Base-by-base conservation (phyloP, 2,113 vertebrate genomes). In the Solenodon paradoxus region DNA sequence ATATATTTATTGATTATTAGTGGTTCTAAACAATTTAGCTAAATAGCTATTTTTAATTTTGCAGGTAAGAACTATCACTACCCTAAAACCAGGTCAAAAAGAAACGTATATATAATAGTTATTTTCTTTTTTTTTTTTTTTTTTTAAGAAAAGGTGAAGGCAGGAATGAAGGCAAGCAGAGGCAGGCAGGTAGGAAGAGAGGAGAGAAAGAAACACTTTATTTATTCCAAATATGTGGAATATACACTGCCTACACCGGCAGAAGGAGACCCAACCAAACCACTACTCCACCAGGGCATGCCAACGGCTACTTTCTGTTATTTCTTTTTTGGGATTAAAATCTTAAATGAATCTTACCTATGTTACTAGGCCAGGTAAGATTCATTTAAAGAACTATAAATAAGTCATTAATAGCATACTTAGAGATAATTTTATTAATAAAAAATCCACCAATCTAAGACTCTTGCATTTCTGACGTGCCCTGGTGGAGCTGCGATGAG, bases 11-110 rank as follows among this genome's bases (percentile, higher is more conserved):
- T 95, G 32, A 94, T 69, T 88, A 88, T 69, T 20, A 83, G 30
- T 92, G 11, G 42, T 84, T 96, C 69, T 86, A 91, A 96, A 94
- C 32, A 93, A 91, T 22, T 93, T 42, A 94, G 51, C 4, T 35
- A 75, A 26, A 78, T 3, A 94, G 64, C 49, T 68, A 91, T 0
- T 66, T 30, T 53, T 64, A 81, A 75, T 92, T 38, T 84, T 30
- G 45, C 45, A 93, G 45, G 16, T 30, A 66, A 90, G 12, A 94
- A 86, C 35, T 90, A 80, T 40, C 38, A 84, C 71, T 69, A 78
- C 9, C n/a, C 28, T 77, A 94, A 96, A 96, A 89, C 71, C 30
- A 92, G n/a, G 53, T 55, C 45, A 55, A 80, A 77, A 88, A 97
- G 17, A 75, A 87, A 93, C 12, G 61, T 20, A 90, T 20, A 0